Conservation (phyloP, 23 tunicate genomes). For the Botrylloides violaceus region DNA sequence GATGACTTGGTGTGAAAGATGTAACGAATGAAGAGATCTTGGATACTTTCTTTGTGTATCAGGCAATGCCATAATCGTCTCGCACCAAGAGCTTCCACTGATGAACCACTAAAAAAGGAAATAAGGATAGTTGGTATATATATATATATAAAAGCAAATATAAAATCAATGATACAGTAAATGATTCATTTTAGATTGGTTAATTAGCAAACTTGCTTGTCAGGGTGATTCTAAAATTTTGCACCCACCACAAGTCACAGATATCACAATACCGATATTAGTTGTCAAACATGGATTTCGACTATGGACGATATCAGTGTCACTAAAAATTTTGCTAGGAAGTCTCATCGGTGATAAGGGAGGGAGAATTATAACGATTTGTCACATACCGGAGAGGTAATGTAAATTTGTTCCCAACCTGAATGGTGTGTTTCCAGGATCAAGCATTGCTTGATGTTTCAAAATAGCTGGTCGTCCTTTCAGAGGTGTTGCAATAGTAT, state of each 20-base stretch:
- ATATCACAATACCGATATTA: no score
- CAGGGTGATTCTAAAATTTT: no score
- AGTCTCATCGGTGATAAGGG: no score
- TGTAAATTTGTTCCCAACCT: constrained; percentile 1
- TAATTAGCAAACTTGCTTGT: no score
- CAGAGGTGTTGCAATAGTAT: neutral
- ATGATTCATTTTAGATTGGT: no score
- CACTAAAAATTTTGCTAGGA: no score
- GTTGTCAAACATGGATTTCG: no score
- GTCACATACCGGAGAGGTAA: no score
- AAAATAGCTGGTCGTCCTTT: constrained; percentile 52
- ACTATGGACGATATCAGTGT: no score
- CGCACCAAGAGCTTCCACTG: constrained; percentile 22
- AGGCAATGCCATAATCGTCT: constrained; percentile 69
- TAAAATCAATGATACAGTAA: no score
- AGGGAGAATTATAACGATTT: no score
- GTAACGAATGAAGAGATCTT: constrained; percentile 65
- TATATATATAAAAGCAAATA: neutral
- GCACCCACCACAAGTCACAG: no score
- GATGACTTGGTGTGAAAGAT: constrained; percentile 35
- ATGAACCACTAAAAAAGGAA: constrained; percentile 7
- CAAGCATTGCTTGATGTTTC: constrained; percentile 62
- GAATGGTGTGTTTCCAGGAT: constrained; percentile 75
- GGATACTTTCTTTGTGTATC: constrained; percentile 55
- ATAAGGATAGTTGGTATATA: neutral